phyloP scores from a whole-genome alignment of 2,888 invertebrate genomes.

The Cephus pygmeus region DNA sequence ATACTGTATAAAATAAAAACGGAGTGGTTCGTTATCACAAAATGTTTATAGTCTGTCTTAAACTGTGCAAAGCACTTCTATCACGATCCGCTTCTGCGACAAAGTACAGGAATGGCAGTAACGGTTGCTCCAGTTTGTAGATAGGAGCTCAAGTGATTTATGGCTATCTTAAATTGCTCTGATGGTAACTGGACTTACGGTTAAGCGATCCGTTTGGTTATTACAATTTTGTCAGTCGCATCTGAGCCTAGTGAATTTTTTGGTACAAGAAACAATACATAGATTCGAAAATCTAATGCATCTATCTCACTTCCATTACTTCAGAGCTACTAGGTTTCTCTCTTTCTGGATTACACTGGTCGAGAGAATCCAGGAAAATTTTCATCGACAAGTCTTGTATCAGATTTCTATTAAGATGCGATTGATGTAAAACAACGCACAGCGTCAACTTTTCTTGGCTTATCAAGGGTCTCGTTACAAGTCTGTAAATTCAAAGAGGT shows the following conservation, averaged over 20 bases:
- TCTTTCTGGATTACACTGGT: neutral
- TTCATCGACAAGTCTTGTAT: neutral
- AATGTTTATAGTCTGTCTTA: neutral
- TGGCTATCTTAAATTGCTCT: neutral
- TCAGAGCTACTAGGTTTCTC: neutral
- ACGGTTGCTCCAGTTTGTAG: neutral
- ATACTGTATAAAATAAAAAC: neutral
- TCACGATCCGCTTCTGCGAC: neutral
- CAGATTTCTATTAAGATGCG: too few species aligned
- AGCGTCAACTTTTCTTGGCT: neutral
- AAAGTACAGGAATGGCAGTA: neutral
- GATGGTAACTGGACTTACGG: neutral
- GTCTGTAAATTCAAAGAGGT: neutral
- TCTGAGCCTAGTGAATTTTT: neutral
- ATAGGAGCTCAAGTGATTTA: neutral
- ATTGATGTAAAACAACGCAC: neutral
- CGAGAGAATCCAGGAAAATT: neutral
- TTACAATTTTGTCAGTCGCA: neutral
- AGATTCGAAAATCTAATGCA: neutral
- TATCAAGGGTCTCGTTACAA: neutral
- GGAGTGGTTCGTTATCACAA: neutral
- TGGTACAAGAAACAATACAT: neutral
- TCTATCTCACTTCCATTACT: neutral
- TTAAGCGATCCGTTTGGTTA: neutral
- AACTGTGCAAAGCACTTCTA: neutral